phyloP scores from a whole-genome alignment of 2,113 vertebrate species.

The Eolophus roseicapilla region DNA sequence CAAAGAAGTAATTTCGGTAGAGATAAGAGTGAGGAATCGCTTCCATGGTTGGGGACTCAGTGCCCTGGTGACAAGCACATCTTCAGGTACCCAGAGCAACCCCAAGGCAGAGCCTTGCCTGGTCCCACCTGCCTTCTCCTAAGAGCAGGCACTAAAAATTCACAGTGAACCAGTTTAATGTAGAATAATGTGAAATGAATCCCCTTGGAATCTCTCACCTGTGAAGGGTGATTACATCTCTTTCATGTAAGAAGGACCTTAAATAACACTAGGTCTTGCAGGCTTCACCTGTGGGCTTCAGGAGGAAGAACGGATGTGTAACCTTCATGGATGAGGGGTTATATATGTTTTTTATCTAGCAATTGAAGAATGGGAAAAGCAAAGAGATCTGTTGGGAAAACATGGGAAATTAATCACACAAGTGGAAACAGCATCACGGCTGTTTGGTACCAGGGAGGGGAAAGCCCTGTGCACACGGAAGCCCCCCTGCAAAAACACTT shows the following conservation, averaged over 20 bases:
- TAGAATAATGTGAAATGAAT: background rate
- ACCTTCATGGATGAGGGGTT: constrained; percentile 5
- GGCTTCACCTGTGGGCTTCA: background rate
- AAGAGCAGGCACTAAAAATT: background rate
- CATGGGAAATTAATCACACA: background rate
- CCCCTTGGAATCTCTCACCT: background rate
- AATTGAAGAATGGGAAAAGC: background rate
- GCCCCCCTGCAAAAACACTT: background rate
- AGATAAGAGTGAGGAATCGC: rapidly evolving
- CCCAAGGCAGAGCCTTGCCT: background rate
- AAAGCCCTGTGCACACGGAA: background rate
- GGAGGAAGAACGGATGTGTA: background rate
- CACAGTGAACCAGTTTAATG: background rate
- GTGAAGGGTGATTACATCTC: constrained; percentile 33
- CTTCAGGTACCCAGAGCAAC: background rate
- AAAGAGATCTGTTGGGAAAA: background rate
- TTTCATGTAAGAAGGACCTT: background rate
- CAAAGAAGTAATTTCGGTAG: background rate
- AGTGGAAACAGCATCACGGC: background rate
- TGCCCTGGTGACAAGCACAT: background rate
- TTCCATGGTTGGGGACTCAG: rapidly evolving
- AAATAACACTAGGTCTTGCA: background rate
- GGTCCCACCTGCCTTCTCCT: background rate
- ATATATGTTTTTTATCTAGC: background rate
- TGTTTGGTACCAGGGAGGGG: background rate